A percentile compares a stretch with the other conserved stretches of the same genome.
phyloP scores from a whole-genome alignment of 2,888 invertebrate species.

The Chydorus sphaericus region DNA sequence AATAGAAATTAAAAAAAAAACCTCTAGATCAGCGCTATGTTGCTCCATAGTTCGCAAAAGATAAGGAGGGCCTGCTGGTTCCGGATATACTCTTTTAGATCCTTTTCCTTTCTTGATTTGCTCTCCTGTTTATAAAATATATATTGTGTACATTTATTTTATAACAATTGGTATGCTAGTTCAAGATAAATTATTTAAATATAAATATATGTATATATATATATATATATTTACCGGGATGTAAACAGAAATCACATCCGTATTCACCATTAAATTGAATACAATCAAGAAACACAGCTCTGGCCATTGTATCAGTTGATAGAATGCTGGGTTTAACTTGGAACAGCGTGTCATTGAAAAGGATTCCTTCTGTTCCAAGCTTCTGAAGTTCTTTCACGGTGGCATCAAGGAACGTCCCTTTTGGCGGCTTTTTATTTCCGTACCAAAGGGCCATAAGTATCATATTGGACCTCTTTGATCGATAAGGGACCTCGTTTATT shows the following conservation, averaged over 20 bases:
- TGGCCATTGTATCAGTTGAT: not conserved
- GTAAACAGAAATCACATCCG: conserved; percentile 5
- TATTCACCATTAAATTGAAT: not conserved
- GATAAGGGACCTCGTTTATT: not conserved
- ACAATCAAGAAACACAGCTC: not conserved
- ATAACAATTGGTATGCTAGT: too few species aligned
- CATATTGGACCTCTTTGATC: not conserved
- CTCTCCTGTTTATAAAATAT: not conserved
- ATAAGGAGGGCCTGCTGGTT: not conserved
- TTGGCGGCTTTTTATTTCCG: conserved; percentile 7
- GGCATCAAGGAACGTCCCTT: not conserved
- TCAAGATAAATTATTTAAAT: not conserved
- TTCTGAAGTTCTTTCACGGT: not conserved
- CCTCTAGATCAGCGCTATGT: not conserved
- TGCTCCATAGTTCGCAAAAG: not conserved
- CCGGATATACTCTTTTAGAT: not conserved
- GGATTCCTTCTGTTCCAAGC: not conserved
- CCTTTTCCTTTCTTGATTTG: not conserved
- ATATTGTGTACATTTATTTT: too few species aligned
- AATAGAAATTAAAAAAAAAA: not conserved
- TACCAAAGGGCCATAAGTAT: conserved; percentile 1
- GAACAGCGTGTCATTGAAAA: not conserved
- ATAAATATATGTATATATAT: not conserved
- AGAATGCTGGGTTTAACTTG: not conserved
- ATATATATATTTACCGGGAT: not conserved